phyloP scores from a whole-genome alignment of 2,113 vertebrate genomes.

The Oncorhynchus tshawytscha region DNA sequence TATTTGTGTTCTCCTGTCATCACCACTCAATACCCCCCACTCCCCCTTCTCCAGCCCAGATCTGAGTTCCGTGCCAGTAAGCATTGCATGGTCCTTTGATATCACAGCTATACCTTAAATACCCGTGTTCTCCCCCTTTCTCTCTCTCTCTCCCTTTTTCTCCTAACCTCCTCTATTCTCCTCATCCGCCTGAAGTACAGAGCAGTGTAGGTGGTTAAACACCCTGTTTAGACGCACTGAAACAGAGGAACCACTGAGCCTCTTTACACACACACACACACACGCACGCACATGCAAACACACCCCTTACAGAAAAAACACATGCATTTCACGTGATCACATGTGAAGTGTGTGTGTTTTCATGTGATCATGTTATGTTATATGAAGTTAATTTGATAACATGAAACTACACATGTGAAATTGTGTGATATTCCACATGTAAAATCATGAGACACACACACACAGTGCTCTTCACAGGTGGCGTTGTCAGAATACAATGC shows the following conservation, averaged over 20 bases:
- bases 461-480: slow-evolving; percentile 51
- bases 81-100: slow-evolving; percentile 18
- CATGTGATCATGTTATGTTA: slow-evolving; percentile 4
- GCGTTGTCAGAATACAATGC: slow-evolving; percentile 75
- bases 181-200: slow-evolving; percentile 31
- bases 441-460: slow-evolving; percentile 45
- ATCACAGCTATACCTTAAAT: not conserved
- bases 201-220: slow-evolving; percentile 63
- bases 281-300: too few species aligned
- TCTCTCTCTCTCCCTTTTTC: not conserved
- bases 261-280: too few species aligned
- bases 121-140: not conserved
- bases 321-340: too few species aligned
- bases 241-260: slow-evolving; percentile 49
- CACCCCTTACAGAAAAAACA: too few species aligned
- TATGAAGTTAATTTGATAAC: slow-evolving; percentile 39
- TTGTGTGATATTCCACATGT: too few species aligned
- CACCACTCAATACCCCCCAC: slow-evolving; percentile 31
- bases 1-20: not conserved
- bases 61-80: slow-evolving; percentile 38
- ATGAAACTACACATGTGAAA: too few species aligned
- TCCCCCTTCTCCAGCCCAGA: slow-evolving; percentile 2
- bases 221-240: slow-evolving; percentile 60
- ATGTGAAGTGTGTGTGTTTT: slow-evolving; percentile 41
- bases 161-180: not conserved